phyloP scores from a whole-genome alignment of 2,888 invertebrate genomes.

The Fissipunctia ypsillon region DNA sequence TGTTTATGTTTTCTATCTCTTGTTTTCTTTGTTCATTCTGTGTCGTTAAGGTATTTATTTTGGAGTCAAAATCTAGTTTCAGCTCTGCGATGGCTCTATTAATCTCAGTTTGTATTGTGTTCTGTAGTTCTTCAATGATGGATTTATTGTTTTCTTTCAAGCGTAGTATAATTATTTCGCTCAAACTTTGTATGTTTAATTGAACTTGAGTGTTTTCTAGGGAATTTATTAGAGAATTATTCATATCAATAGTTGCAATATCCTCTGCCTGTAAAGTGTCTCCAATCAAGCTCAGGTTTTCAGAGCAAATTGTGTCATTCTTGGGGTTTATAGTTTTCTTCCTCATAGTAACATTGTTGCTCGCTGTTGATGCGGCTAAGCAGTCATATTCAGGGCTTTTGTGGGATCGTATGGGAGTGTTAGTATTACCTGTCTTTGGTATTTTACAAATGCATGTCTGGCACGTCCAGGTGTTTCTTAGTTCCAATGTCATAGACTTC shows the following conservation, averaged over 20 bases:
- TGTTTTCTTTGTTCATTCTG: conserved; percentile 5
- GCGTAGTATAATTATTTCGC: background rate
- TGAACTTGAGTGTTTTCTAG: too few species aligned
- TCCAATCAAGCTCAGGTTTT: background rate
- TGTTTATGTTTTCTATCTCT: conserved; percentile 1
- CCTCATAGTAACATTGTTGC: background rate
- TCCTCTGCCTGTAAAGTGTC: background rate
- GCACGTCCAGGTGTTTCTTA: background rate
- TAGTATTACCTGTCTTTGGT: background rate
- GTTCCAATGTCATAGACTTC: background rate
- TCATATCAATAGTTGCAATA: too few species aligned
- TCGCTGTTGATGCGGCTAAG: background rate
- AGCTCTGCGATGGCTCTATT: background rate
- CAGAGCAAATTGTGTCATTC: background rate
- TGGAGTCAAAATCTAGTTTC: background rate
- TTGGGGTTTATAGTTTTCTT: background rate
- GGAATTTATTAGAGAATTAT: too few species aligned
- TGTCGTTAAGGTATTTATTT: background rate
- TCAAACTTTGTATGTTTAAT: too few species aligned
- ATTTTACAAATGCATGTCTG: background rate
- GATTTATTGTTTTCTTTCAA: background rate
- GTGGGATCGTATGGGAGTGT: background rate
- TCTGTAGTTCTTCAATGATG: background rate
- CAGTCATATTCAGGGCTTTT: background rate
- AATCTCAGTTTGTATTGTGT: background rate